Evolutionary conservation across 2,113 vertebrate species (phyloP).

Genomic region (Ictalurus punctatus): DNA sequence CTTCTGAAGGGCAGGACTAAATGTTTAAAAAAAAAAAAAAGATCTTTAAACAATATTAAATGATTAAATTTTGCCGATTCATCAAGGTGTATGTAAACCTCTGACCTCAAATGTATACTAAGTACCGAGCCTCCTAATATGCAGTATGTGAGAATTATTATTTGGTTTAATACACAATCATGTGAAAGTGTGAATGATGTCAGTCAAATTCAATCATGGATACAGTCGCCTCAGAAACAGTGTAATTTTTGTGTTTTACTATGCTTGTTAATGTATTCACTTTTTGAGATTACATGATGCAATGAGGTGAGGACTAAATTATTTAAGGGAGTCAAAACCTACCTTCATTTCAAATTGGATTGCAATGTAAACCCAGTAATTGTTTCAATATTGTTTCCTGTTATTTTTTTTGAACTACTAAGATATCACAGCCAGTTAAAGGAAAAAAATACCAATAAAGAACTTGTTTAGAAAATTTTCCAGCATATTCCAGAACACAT

Average conservation of each 20-base stretch:
- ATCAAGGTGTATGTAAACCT: too few species aligned
- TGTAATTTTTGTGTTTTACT: too few species aligned
- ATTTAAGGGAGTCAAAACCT: background rate
- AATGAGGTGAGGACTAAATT: background rate
- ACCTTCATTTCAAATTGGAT: background rate
- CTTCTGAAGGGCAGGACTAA: too few species aligned
- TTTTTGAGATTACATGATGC: background rate
- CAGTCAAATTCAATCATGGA: too few species aligned
- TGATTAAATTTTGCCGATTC: too few species aligned
- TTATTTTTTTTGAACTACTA: background rate
- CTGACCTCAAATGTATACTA: background rate
- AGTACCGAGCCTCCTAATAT: background rate
- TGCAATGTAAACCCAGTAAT: background rate
- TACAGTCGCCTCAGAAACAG: too few species aligned
- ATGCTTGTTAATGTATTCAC: background rate
- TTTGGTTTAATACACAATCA: too few species aligned
- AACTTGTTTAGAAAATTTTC: background rate
- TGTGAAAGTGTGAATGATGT: too few species aligned
- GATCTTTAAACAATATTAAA: too few species aligned
- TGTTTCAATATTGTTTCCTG: background rate
- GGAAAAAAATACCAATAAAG: background rate
- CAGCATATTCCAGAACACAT: background rate
- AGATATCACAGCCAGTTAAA: background rate
- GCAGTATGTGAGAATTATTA: too few species aligned
- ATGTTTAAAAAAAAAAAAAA: too few species aligned